These are phyloP conservation scores for Gandaritis pyraliata DNA, from an alignment of 2,888 invertebrate species.

Conservation along the genomic window DNA sequence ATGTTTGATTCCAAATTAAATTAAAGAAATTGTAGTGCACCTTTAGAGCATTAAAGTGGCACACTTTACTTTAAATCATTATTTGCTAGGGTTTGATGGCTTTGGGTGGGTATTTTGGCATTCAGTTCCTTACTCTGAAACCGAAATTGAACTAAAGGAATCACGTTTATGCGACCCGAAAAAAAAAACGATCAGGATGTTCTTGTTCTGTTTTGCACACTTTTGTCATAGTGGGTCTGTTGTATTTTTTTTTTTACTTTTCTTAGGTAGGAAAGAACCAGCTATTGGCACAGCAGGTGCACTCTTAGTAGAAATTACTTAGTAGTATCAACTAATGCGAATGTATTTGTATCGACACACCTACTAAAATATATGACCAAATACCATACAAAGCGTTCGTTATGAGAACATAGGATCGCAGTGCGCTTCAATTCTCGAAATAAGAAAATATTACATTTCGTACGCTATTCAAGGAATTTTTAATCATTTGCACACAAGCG, in stretches of 20 bases:
- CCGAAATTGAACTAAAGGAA: neutral
- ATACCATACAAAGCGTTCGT: too few relatives aligned
- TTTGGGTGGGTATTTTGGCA: neutral
- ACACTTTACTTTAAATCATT: neutral
- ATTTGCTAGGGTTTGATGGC: neutral
- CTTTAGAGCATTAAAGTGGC: neutral
- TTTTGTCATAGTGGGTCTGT: neutral
- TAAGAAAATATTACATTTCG: neutral
- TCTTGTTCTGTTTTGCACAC: neutral
- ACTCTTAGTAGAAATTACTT: too few relatives aligned
- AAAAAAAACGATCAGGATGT: neutral
- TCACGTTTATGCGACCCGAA: neutral
- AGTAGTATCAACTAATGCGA: too few relatives aligned
- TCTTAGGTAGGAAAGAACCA: too few relatives aligned
- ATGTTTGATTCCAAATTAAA: slow-evolving; percentile 1
- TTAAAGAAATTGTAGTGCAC: neutral
- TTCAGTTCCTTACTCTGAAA: neutral
- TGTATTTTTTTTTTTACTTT: neutral
- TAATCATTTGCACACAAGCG: neutral
- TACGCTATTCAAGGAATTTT: slow-evolving; percentile 2
- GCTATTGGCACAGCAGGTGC: too few relatives aligned
- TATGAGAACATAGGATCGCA: neutral
- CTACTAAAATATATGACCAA: too few relatives aligned
- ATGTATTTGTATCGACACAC: too few relatives aligned
- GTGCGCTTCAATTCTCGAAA: neutral